phyloP scores from a whole-genome alignment of 1,140 invertebrate genomes.

The Anastatus disparis region DNA sequence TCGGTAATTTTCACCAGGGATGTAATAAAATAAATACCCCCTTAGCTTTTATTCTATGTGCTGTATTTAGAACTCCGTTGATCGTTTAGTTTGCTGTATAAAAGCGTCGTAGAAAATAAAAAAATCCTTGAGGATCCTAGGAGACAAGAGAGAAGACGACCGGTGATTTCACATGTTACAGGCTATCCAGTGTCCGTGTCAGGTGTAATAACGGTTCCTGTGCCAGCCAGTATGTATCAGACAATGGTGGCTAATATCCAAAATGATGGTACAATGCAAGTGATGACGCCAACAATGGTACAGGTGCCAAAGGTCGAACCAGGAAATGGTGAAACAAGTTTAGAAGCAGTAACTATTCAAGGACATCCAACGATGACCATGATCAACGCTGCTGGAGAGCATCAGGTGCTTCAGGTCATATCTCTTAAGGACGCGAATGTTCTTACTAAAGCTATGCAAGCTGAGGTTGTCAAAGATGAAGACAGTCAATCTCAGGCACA shows the following conservation, averaged over 20 bases:
- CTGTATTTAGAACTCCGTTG: background rate
- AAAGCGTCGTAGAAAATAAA: too few relatives aligned
- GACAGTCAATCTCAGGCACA: constrained; percentile 62
- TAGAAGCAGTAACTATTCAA: constrained; percentile 72
- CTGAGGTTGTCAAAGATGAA: constrained; percentile 68
- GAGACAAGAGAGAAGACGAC: constrained; percentile 12
- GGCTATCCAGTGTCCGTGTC: constrained; percentile 88
- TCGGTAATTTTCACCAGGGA: constrained; percentile 33
- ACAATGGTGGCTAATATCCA: constrained; percentile 94
- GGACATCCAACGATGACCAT: constrained; percentile 79
- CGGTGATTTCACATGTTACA: constrained; percentile 63
- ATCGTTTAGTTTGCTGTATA: background rate
- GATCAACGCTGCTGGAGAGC: constrained; percentile 76
- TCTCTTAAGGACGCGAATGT: constrained; percentile 84
- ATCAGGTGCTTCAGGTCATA: constrained; percentile 83
- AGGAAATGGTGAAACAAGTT: constrained; percentile 76
- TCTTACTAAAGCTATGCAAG: constrained; percentile 81
- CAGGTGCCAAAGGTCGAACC: constrained; percentile 78
- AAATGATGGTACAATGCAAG: constrained; percentile 81
- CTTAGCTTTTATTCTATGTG: background rate
- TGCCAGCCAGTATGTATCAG: constrained; percentile 95
- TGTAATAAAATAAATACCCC: background rate
- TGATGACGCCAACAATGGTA: constrained; percentile 83
- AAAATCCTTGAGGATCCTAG: background rate
- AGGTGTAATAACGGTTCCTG: constrained; percentile 94